Evolutionary conservation across 2,797 vertebrate species (phyloP), one percentile per base, ranked within the genome.

Genomic region (Ataeniobius toweri): DNA sequence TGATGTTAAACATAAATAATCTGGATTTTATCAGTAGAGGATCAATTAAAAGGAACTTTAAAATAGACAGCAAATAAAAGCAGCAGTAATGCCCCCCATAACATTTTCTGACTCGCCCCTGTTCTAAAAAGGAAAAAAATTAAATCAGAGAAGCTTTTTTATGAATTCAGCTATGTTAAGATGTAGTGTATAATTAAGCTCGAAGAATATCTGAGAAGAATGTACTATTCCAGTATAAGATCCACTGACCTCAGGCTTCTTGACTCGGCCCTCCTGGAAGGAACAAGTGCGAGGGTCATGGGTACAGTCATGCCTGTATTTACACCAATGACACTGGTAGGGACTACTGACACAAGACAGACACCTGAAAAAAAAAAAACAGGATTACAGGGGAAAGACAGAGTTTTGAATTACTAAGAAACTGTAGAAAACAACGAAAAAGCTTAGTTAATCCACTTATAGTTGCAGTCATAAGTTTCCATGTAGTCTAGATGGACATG

Each of bases 291-390:
- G 96, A 13, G 98, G 98, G 88, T 99, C 97, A 0, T 99, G 97
- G 70, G 98, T 99, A 82, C 98, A 99, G 83, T 98, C 95, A 0
- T 99, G 98, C 53, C 97, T 96, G 90, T 98, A 99, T 94, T 99
- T 99, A 90, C 98, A 99, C 98, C 98, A 99, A 92, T 99, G 97
- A 70, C 98, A 99, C 82, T 96, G 96, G 88, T 98, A 99, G 0
- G 98, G 98, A 76, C 98, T 99, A 82, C 97, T 96, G 81, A 99
- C 98, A 0, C 98, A 99, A 0, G 98, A 99, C 79, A 99, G 90
- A 84, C 98, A 99, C 80, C 98, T 99, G 92, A 2, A 77, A 13
- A 67, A 24, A 67, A 24, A 28, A 83, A 39, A 70, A 48, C 4
- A 77, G n/a, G 36, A 36, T 58, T 26, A 9, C 3, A 58, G 24